Evolutionary conservation across 2,797 vertebrate genomes (phyloP), one percentile per base, ranked within the genome.

Genomic region (Dendrocincla tyrannina): DNA sequence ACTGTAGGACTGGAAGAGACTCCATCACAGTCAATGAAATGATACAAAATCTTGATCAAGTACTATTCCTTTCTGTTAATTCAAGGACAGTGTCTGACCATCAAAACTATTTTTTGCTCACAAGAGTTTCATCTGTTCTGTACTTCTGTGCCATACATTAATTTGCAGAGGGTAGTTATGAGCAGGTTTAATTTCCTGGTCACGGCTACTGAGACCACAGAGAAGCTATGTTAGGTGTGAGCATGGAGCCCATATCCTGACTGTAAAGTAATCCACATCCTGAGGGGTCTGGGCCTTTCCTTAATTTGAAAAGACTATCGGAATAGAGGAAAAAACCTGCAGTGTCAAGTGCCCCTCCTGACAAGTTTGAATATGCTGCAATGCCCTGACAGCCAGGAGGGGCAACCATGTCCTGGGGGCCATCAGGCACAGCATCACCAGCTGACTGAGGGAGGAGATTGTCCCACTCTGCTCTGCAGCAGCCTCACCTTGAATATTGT

Each of bases 171-270:
- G 82, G 55, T 32, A 10, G 1, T 58, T 74, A 41, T 25, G 8
- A 53, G 6, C 5, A 37, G 13, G 8, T 58, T 53, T 81, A 53
- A 60, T 68, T 69, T 78, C 20, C 13, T 28, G 37, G 3, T 23
- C 30, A 17, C 7, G 6, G 20, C 24, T 64, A 33, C 9, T 0
- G 4, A 58, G 18, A 63, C 3, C 8, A 20, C 2, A 41, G 49
- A 56, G 39, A 52, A 69, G 9, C 14, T 47, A 1, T 37, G 10
- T 39, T 42, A 60, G 19, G 8, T 37, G 49, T 7, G 14, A 23
- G 13, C 7, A 19, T 3, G 23, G 17, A 25, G 11, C 17, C 6
- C 13, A 19, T 47, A n/a, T 72, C 30, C 28, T 76, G 23, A 24
- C 9, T 28, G 11, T 49, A 41, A 8, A 58, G 27, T 49, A 33